A percentile compares a stretch with the other conserved stretches of the same genome.
Evolutionary conservation across 2,113 vertebrate species (phyloP).

Genomic region (Halichoeres trimaculatus): DNA sequence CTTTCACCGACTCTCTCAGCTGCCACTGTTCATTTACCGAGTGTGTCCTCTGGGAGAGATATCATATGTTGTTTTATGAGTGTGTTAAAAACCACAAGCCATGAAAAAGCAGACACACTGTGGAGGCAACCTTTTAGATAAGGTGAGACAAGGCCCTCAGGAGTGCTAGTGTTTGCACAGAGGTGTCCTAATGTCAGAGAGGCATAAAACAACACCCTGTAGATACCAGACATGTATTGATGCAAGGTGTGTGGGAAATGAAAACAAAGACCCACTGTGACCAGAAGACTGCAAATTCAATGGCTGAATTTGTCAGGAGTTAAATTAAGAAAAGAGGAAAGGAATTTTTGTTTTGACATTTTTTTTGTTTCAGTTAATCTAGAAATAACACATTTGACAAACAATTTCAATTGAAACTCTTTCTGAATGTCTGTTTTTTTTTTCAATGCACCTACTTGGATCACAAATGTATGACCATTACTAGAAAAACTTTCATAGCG

Average conservation of each 20-base stretch:
- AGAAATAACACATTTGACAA: background rate
- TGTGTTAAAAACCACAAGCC: conserved; percentile 43
- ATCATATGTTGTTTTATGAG: conserved; percentile 63
- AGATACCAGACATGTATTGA: conserved; percentile 27
- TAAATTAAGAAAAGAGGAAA: background rate
- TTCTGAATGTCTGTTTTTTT: too few species aligned
- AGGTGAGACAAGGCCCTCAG: conserved; percentile 43
- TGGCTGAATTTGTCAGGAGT: background rate
- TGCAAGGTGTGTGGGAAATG: background rate
- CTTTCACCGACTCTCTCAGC: conserved; percentile 44
- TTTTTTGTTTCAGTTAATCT: background rate
- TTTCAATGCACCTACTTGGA: too few species aligned
- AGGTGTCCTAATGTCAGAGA: conserved; percentile 13
- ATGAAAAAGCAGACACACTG: conserved; percentile 41
- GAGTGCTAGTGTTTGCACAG: conserved; percentile 46
- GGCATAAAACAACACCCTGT: conserved; percentile 36
- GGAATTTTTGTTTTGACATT: background rate
- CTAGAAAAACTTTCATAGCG: too few species aligned
- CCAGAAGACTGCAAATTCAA: background rate
- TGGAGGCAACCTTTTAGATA: conserved; percentile 56
- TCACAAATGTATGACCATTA: too few species aligned
- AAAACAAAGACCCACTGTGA: conserved; percentile 1
- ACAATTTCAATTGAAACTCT: background rate
- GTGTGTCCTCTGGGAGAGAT: conserved; percentile 55
- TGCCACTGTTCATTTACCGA: conserved; percentile 59